phyloP scores from a whole-genome alignment of 2,113 vertebrate genomes.

The Mormyrus iriodes region DNA sequence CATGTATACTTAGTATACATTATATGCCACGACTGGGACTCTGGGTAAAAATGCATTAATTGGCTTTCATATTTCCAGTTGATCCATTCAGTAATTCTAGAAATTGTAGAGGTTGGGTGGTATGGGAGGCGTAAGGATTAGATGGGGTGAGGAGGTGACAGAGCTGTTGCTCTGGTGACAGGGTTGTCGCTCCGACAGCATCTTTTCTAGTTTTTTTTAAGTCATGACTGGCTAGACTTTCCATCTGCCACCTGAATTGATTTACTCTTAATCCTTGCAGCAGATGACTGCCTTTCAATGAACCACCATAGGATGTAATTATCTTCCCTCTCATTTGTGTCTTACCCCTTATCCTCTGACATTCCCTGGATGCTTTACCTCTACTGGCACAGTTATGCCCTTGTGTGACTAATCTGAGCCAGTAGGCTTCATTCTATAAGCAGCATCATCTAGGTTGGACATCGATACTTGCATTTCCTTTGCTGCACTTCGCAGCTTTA shows the following conservation, averaged over 20 bases:
- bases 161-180: background rate
- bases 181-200: background rate
- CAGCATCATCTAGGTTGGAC: background rate
- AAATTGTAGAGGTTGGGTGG: background rate
- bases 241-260: background rate
- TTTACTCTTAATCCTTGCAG: background rate
- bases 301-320: background rate
- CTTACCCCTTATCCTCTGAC: background rate
- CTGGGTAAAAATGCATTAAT: background rate
- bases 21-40: background rate
- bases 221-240: background rate
- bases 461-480: background rate
- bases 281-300: background rate
- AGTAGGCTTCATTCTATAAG: background rate
- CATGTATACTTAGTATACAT: background rate
- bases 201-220: background rate
- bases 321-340: background rate
- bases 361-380: background rate
- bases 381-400: background rate
- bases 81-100: background rate
- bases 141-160: background rate
- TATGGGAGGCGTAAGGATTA: background rate
- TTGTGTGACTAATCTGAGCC: background rate
- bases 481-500: background rate
- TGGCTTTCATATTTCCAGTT: background rate